Evolutionary conservation across 2,888 invertebrate species (phyloP), one percentile per base, ranked within the genome.

Genomic region (Homarus gammarus): DNA sequence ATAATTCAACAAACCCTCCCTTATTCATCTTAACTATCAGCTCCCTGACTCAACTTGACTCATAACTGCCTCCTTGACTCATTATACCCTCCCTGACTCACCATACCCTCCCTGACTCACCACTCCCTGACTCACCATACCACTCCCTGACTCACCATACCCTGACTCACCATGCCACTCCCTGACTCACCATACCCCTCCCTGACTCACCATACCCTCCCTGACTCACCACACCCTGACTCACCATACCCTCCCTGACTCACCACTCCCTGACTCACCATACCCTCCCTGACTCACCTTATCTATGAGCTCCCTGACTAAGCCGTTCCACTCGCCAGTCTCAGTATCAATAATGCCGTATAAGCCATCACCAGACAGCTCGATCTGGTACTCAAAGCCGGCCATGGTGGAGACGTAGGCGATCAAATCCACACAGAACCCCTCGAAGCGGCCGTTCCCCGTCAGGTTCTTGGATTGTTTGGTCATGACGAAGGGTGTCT

Each of bases 401-500:
- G 96, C 95, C 93, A 93, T 92, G 75, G 92, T 92, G 40, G 92
- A 91, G 31, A 92, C 91, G 79, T 91, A 51, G 31, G 72, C 36
- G 73, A 91, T 89, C 18, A 92, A 87, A 91, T 93, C 93, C 78
- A 93, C 93, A 91, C 93, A 93, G 92, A 93, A 93, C 0, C 98
- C 98, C 93, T 98, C 98, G 94, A 96, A 98, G 38, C 97, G 95
- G 1, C 97, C 96, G 94, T 98, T 98, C 2, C 97, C 98, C 72
- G 97, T 97, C 15, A 97, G 95, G 94, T 97, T 97, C 31, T 93
- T 93, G 90, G 97, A 97, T 92, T 96, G 96, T 93, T 96, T 97
- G 79, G 97, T 96, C 98, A 98, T 98, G 3, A 98, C 98, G 94
- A 98, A 98, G 0, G 98, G 98, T 92, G 96, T 96, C 93, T 98